A percentile compares a stretch with the other conserved stretches of the same genome.
These are phyloP conservation scores for Bambusicola thoracicus DNA, from an alignment of 2,113 vertebrate species.

Conservation along the genomic window DNA sequence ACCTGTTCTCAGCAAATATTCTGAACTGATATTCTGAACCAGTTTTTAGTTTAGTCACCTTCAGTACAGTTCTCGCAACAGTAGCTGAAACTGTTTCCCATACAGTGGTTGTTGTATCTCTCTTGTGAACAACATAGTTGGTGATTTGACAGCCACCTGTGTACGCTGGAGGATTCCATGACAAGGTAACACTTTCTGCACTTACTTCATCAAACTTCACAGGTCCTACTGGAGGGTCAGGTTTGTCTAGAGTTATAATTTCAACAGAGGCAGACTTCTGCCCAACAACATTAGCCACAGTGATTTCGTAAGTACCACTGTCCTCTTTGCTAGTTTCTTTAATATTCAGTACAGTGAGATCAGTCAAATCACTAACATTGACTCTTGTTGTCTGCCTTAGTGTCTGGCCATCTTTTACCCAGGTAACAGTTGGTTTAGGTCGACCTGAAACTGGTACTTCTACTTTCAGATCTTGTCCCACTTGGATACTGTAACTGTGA, in stretches of 20 bases:
- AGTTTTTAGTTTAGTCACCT: conserved; percentile 91
- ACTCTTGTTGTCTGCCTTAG: conserved; percentile 94
- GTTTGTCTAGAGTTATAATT: conserved; percentile 94
- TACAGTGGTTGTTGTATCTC: conserved; percentile 90
- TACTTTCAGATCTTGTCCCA: conserved; percentile 91
- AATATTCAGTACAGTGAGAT: conserved; percentile 87
- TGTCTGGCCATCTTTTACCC: conserved; percentile 90
- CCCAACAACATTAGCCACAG: conserved; percentile 87
- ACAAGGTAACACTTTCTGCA: conserved; percentile 92
- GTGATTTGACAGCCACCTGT: conserved; percentile 95
- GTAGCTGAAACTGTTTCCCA: conserved; percentile 94
- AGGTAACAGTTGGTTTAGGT: conserved; percentile 90
- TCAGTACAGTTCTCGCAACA: conserved; percentile 91
- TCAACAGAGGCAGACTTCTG: conserved; percentile 90
- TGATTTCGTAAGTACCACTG: conserved; percentile 90
- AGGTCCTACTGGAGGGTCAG: conserved; percentile 92
- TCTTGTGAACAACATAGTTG: conserved; percentile 96
- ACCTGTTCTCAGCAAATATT: conserved; percentile 97
- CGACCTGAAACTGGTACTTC: conserved; percentile 92
- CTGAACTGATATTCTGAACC: conserved; percentile 97
- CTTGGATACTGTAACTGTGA: conserved; percentile 91
- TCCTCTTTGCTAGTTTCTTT: conserved; percentile 94
- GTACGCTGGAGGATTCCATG: conserved; percentile 91
- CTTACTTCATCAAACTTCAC: conserved; percentile 95
- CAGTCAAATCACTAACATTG: conserved; percentile 83